Base-by-base conservation (phyloP, 2,797 vertebrate species). In the Caiman crocodilus region DNA sequence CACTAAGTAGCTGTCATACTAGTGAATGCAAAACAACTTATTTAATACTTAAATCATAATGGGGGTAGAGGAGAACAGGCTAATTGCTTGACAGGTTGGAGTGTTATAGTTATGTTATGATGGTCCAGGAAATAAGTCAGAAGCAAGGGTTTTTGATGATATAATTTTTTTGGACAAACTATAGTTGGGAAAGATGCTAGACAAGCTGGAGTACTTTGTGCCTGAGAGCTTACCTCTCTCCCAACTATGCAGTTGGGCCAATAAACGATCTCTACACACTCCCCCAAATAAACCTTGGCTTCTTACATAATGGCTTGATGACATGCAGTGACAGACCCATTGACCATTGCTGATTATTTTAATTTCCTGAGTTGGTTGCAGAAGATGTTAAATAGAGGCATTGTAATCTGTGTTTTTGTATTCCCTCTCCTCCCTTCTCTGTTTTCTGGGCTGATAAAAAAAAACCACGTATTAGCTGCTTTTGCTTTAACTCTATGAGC, bases 21-120 rank as follows among this genome's bases (percentile, higher is more conserved):
- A 50, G 21, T 73, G 42, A 32, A 42, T 73, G 69, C 78, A 90
- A 90, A 89, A 79, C 21, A 42, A 82, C 88, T 90, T 64, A 71
- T 76, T 91, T 76, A 60, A 93, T 59, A 85, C 79, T 88, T 84
- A 80, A 69, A 57, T 76, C 88, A 74, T 81, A 14, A 0, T n/a
- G 84, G 67, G 89, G 59, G 89, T 82, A 32, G 90, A 87, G 64
- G 82, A 77, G 61, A 56, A 75, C 93, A 91, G 88, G 91, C 86
- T 85, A 6, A 6, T 3, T 32, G 59, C 74, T 9, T 87, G 84
- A 84, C 5, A n/a, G 86, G 42, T 50, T 50, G 42, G 9, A 50
- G 42, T 50, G 42, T 42, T 42, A 7, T 42, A 7, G 42, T 42
- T 42, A 42, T 42, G 42, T 42, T 42, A 42, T 42, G 42, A 50